Evolutionary conservation across 2,888 invertebrate genomes (phyloP), one percentile per base, ranked within the genome.

Genomic region (Nesidiocoris tenuis): DNA sequence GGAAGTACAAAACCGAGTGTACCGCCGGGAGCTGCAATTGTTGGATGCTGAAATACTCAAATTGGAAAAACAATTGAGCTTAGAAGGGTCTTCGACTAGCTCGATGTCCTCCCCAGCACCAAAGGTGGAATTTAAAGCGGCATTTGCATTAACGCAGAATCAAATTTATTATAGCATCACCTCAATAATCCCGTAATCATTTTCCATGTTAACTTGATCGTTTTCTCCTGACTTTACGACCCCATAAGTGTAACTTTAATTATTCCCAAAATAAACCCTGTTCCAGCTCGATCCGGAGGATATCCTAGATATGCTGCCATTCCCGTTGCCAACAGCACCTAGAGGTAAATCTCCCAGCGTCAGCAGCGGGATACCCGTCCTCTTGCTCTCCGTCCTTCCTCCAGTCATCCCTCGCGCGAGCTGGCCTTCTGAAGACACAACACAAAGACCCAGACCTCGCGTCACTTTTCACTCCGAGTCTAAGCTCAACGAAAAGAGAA

Each of bases 1-100:
- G 64, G 94, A 96, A 84, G 93, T 96, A 71, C 95, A 95, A 84
- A 96, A 96, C 84, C 89, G 91, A 80, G 95, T 95, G 2, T 95
- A 94, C 83, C 90, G 90, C 82, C 87, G 91, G 79, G 94, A 95
- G 83, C 89, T 96, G 79, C 90, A 90, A 7, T 89, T 90, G 17
- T 83, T 94, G 65, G 93, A 94, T 82, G 88, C 88, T 66, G 93
- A 94, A 84, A 91, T 94, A 67, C 87, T 88, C 7, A 88, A 90
- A 76, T 84, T 94, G 80, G 93, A 94, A 82, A 89, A 72, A 12
- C 78, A 78, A 21, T 55, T 78, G 22, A 67, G 23, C 61, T 59
- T 67, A 7, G 76, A 71, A 61, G 70, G 56, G 86, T 86, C 75
- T 84, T 87, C 23, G 87, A 89, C 1, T 86, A 87, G 65, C 67